Base-by-base conservation (phyloP, 2,888 invertebrate species). In the Podotricha telesiphe region DNA sequence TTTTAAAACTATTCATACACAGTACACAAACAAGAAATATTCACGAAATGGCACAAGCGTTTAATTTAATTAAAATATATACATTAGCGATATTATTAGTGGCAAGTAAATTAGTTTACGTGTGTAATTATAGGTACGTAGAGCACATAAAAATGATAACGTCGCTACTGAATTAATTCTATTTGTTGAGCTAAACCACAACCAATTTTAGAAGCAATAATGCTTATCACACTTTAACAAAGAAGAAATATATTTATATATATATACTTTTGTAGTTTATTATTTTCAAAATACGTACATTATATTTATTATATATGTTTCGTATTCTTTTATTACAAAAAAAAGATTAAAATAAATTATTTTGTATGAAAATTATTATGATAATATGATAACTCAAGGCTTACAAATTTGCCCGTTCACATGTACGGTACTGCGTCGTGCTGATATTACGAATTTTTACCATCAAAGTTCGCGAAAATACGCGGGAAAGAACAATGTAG, bases 41-140 rank as follows among this genome's bases (percentile, higher is more conserved):
- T 61, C 20, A 51, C n/a, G 15, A 15, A 50, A 47, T 40, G 65
- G 61, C 69, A 71, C 67, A 45, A 67, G 61, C 65, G 51, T 63
- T 68, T 40, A 73, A 62, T 69, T 74, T 70, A 74, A 71, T 73
- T 71, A 72, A 63, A 67, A 61, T 61, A 66, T 28, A 6, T 64
- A 55, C 72, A 74, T 74, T 72, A 72, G 51, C 59, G 58, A 66
- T 70, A 69, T 68, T 51, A 66, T 45, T 56, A 66, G 47, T 42
- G 48, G 40, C 15, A 58, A 51, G 67, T 71, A 67, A 71, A 67
- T 67, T 68, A 70, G 40, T 67, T 65, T 51, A 50, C 63, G 67
- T 62, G 53, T 51, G 55, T 67, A 28, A 22, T 45, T 48, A 48
- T 48, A 17, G 11, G 47, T 47, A 47, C 17, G 13, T 19, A 61